Evolutionary conservation across 2,113 vertebrate genomes (phyloP).

Genomic region (Carassius gibelio): DNA sequence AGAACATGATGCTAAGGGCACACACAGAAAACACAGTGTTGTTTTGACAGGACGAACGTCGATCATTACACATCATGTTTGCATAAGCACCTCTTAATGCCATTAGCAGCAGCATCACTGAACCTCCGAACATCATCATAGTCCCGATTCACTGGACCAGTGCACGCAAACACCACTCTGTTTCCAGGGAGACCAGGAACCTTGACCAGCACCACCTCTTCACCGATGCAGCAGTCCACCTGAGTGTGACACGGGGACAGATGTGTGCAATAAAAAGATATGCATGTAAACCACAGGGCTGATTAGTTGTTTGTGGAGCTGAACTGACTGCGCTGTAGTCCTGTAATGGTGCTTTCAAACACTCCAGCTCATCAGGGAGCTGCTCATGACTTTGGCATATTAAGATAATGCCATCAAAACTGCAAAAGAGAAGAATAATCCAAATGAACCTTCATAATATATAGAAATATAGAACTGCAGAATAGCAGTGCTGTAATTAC

Average conservation of each 20-base stretch:
- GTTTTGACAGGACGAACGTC: background rate
- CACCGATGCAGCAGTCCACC: conserved; percentile 72
- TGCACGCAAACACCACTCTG: conserved; percentile 76
- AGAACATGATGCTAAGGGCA: background rate
- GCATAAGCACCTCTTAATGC: conserved; percentile 67
- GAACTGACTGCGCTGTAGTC: conserved; percentile 74
- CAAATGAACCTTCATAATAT: background rate
- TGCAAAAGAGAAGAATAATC: conserved; percentile 38
- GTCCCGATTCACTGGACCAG: conserved; percentile 78
- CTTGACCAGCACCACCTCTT: conserved; percentile 75
- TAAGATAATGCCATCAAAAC: conserved; percentile 78
- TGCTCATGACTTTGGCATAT: conserved; percentile 69
- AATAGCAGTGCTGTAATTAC: background rate
- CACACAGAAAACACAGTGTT: background rate
- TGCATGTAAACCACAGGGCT: background rate
- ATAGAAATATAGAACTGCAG: background rate
- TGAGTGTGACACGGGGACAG: conserved; percentile 38
- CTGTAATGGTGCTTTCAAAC: conserved; percentile 70
- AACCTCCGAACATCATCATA: conserved; percentile 79
- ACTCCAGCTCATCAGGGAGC: conserved; percentile 68
- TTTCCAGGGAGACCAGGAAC: conserved; percentile 75
- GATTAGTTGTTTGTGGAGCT: background rate
- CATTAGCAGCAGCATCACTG: conserved; percentile 73
- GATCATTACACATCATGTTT: background rate
- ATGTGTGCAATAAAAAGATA: background rate